These are phyloP conservation scores for Alviniconcha marisindica DNA, from an alignment of 1,140 invertebrate species.

Conservation along the genomic window DNA sequence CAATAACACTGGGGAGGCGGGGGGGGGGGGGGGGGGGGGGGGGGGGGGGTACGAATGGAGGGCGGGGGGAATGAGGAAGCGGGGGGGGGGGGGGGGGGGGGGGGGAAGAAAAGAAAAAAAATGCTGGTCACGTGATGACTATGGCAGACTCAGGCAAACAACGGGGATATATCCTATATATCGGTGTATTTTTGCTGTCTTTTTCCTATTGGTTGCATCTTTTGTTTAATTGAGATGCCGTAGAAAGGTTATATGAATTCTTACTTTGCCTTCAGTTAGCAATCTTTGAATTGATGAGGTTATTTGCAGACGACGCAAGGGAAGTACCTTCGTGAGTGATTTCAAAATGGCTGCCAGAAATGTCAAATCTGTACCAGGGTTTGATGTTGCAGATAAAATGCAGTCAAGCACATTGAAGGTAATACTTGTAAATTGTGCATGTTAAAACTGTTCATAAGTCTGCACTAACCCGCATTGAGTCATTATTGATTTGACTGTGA, in stretches of 20 bases:
- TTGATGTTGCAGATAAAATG: constrained; percentile 57
- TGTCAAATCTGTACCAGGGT: constrained; percentile 33
- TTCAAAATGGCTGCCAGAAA: constrained; percentile 42
- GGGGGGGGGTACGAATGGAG: not conserved
- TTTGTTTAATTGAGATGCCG: not conserved
- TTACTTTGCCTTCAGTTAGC: too few species aligned
- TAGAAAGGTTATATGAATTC: too few species aligned
- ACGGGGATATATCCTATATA: not conserved
- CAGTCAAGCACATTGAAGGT: constrained; percentile 72
- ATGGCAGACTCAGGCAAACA: constrained; percentile 25
- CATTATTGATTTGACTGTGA: too few species aligned
- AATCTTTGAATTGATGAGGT: not conserved
- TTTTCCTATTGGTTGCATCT: not conserved
- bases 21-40: not conserved
- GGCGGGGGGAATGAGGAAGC: too few species aligned
- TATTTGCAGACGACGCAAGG: not conserved
- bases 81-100: not conserved
- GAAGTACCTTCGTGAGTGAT: constrained; percentile 21
- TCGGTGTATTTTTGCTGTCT: not conserved
- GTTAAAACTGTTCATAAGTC: too few species aligned
- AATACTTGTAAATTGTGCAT: too few species aligned
- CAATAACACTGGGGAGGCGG: not conserved
- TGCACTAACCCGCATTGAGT: too few species aligned
- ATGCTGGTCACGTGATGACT: constrained; percentile 20
- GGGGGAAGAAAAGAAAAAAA: not conserved